Conservation (phyloP, 1,140 invertebrate genomes). For the Drosophila bipectinata region DNA sequence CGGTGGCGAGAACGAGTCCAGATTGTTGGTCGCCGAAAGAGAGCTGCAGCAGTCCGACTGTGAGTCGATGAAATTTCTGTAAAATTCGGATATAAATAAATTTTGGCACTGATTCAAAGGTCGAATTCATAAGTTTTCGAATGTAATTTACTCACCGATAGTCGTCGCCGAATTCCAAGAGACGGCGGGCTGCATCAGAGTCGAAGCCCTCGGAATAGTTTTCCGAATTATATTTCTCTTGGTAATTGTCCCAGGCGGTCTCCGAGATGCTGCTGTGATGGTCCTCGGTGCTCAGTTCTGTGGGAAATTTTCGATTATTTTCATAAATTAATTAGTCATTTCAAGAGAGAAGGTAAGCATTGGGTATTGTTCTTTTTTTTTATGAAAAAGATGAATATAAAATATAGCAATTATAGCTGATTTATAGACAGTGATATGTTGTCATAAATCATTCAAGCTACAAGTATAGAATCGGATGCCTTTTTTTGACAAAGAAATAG, state of each 20-base stretch:
- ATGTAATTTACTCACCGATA: conserved; percentile 87
- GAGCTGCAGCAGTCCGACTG: conserved; percentile 93
- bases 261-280: conserved; percentile 93
- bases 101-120: conserved; percentile 13
- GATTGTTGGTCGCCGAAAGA: conserved; percentile 88
- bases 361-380: background rate
- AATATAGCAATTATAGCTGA: too few relatives aligned
- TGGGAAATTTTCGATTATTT: background rate
- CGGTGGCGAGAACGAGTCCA: conserved; percentile 86
- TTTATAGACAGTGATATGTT: too few relatives aligned
- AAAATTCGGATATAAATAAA: conserved; percentile 52
- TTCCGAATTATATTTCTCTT: conserved; percentile 96
- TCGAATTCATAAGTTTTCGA: conserved; percentile 5
- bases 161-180: conserved; percentile 95
- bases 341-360: background rate
- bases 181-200: conserved; percentile 91
- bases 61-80: conserved; percentile 89
- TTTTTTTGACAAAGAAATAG: too few relatives aligned
- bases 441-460: too few relatives aligned
- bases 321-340: background rate
- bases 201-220: conserved; percentile 95
- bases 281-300: conserved; percentile 86
- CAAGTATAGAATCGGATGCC: too few relatives aligned
- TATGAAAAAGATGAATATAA: background rate
- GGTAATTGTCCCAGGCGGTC: conserved; percentile 91